Evolutionary conservation across 1,140 invertebrate species (phyloP), one percentile per base, ranked within the genome.

Genomic region (Cheumatopsyche charites): DNA sequence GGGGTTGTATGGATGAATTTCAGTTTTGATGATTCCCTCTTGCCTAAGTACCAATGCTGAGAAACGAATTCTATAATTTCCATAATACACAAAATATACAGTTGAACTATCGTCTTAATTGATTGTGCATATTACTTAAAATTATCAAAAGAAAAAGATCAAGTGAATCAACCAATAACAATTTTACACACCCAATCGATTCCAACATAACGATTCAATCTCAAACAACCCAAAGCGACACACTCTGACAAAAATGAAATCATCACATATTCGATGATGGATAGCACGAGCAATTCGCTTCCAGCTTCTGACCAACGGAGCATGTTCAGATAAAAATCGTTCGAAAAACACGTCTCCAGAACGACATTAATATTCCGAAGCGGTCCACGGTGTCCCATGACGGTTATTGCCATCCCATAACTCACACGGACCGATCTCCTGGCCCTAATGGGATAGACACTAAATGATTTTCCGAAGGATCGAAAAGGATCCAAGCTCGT

Each of bases 321-420:
- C 55, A 58, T 25, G 55, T 58, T 23, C 23, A 9, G 21, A 58
- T 58, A 58, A 58, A 58, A 58, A 58, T 58, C 55, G 12, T 7
- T 11, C 55, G 55, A 6, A 52, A n/a, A 52, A 52, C 29, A 36
- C 47, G 47, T 52, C 19, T 52, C 47, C 47, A 6, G 47, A 19
- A 58, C 55, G 55, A 23, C 55, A 58, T 58, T 58, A 58, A 58
- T 58, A 58, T 58, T 58, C 55, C 21, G 23, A 11, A 1, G 29
- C 55, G 55, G 55, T 23, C 1, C 21, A n/a, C 21, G 55, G 29
- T 36, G 29, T 58, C 23, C 55, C 55, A 13, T 12, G 43, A 47
- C 43, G 63, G 63, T 67, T 67, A 67, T 67, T 67, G 63, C 63
- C 15, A 11, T 1, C 42, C 36, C 63, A 67, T 67, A 67, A 67